Conservation (phyloP, 2,113 vertebrate species). For the human (Homo sapiens) region DNA sequence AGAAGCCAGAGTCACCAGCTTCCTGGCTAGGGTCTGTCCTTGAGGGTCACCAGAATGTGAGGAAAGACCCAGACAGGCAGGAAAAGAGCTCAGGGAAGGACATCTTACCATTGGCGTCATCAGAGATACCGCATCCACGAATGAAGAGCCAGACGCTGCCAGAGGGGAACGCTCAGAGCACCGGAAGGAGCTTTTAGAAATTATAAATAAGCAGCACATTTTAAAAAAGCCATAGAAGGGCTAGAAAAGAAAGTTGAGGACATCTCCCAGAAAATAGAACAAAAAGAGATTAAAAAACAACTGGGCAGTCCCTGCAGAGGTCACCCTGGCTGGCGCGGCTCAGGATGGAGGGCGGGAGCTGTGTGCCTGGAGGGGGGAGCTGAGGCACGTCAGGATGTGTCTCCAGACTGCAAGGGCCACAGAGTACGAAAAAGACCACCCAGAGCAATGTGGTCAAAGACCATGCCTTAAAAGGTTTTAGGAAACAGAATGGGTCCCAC, state of each 20-base stretch:
- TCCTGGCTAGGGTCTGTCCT: background rate
- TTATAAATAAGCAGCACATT: background rate
- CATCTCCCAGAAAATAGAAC: background rate
- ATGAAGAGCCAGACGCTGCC: fast-evolving
- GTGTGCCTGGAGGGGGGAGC: background rate
- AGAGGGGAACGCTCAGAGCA: background rate
- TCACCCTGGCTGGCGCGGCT: background rate
- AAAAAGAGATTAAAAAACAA: background rate
- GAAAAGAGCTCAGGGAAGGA: background rate
- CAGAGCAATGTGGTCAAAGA: background rate
- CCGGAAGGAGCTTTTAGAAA: background rate
- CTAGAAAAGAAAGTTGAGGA: background rate
- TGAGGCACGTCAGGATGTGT: background rate
- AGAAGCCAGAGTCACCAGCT: background rate
- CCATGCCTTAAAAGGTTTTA: background rate
- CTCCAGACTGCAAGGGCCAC: background rate
- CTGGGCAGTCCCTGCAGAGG: background rate
- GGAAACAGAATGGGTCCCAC: background rate
- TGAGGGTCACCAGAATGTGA: background rate
- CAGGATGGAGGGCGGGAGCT: background rate
- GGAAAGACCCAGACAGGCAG: background rate
- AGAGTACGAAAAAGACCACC: background rate
- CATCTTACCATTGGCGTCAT: background rate
- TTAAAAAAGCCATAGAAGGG: background rate
- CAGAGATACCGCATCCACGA: background rate